Evolutionary conservation across 2,797 vertebrate genomes (phyloP), one percentile per base, ranked within the genome.

Genomic region (Enteromius afrohamiltoni): DNA sequence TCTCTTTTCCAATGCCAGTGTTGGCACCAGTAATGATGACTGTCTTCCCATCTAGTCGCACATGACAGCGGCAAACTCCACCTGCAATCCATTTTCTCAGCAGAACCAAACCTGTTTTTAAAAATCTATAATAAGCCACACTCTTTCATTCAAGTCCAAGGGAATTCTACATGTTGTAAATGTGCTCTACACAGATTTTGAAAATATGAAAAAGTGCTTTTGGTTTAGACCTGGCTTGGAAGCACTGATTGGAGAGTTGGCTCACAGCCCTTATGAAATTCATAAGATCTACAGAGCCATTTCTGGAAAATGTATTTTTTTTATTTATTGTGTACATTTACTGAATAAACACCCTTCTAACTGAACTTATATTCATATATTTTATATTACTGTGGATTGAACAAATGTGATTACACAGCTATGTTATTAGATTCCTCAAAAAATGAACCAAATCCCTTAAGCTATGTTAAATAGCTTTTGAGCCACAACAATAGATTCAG

Each of bases 1-100:
- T 96, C 85, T 95, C 96, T 87, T 96, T 96, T 79, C 96, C 96
- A 7, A 96, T 96, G 88, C 96, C 96, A 0, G 94, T 95, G 89
- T 96, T 96, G 80, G 95, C 95, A 3, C 96, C 96, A 0, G 96
- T 96, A 90, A 96, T 88, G 51, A 96, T 68, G 67, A 89, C 95
- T 3, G 95, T 95, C 81, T 94, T 96, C 49, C 95, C 95, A 6
- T 95, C 90, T 87, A 96, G 89, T 83, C 83, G 91, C 0, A 89
- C 88, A 0, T 74, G 69, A 1, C 94, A 94, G 80, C 82, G 90
- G 68, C 96, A 96, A 47, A 89, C 89, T 31, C 93, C 93, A 60
- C 95, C 95, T 13, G 93, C 93, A 62, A 96, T 90, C 90, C 92
- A 96, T 55, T 90, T 94, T 90, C 95, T 87, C 65, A 92, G 58